A percentile compares a stretch with the other conserved stretches of the same genome.
Evolutionary conservation across 1,140 invertebrate genomes (phyloP).

Genomic region (Calephelis virginiensis): DNA sequence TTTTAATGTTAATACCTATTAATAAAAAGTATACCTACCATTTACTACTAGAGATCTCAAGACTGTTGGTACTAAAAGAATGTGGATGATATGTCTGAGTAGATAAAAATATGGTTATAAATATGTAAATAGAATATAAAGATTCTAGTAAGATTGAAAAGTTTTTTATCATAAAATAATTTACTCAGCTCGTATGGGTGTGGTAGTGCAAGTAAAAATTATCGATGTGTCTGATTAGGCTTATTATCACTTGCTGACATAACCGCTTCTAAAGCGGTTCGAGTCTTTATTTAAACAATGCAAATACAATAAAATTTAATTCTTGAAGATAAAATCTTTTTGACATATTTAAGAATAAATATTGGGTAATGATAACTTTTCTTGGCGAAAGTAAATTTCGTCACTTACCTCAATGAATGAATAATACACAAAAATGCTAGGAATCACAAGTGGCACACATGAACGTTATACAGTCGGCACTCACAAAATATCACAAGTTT

Average conservation of each 20-base stretch:
- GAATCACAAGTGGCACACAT: constrained; percentile 38
- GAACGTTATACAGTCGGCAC: constrained; percentile 30
- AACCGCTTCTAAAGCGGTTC: constrained; percentile 14
- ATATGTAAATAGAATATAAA: too few species aligned
- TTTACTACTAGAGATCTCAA: too few species aligned
- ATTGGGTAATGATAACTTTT: background rate
- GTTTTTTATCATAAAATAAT: background rate
- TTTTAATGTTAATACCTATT: too few species aligned
- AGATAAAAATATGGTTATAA: too few species aligned
- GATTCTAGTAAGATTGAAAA: too few species aligned
- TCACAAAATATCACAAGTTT: constrained; percentile 38
- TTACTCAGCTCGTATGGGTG: constrained; percentile 17
- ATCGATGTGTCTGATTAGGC: constrained; percentile 9
- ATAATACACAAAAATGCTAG: constrained; percentile 29
- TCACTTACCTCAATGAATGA: constrained; percentile 34
- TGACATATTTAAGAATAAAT: background rate
- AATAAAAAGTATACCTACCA: too few species aligned
- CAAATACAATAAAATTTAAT: background rate
- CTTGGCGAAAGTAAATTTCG: background rate
- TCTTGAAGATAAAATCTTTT: background rate
- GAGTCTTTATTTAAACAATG: background rate
- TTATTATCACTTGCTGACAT: constrained; percentile 16
- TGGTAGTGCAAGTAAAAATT: constrained; percentile 19
- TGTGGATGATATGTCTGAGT: too few species aligned
- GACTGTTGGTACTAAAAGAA: too few species aligned